Evolutionary conservation across 2,888 invertebrate species (phyloP).

Genomic region (Cylloceria caligata): DNA sequence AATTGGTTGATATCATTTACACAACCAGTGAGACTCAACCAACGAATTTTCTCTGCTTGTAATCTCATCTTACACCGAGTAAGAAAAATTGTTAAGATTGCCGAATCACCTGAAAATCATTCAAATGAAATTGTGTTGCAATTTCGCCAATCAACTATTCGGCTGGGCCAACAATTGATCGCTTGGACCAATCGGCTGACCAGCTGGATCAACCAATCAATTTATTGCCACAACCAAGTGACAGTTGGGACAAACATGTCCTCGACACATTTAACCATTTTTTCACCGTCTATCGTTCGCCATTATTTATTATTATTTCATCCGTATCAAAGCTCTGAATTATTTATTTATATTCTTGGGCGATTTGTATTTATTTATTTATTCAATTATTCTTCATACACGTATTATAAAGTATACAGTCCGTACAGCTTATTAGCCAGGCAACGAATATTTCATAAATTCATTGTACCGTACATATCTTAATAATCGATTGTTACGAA

Average conservation of each 20-base stretch:
- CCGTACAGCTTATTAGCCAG: conserved; percentile 67
- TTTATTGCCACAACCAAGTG: too few relatives aligned
- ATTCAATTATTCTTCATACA: conserved; percentile 9
- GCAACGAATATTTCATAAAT: conserved; percentile 43
- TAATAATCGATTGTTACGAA: neutral
- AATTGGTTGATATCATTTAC: too few relatives aligned
- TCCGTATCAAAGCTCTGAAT: neutral
- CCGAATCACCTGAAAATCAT: too few relatives aligned
- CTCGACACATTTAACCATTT: neutral
- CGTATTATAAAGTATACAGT: conserved; percentile 17
- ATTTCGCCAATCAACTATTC: too few relatives aligned
- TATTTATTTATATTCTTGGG: conserved; percentile 16
- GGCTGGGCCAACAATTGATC: too few relatives aligned
- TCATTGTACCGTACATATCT: neutral
- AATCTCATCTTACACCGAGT: too few relatives aligned
- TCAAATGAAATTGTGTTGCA: too few relatives aligned
- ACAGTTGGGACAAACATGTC: neutral
- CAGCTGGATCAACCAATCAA: too few relatives aligned
- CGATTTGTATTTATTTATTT: conserved; percentile 24
- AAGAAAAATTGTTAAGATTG: too few relatives aligned
- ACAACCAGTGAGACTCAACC: too few relatives aligned
- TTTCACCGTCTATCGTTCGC: neutral
- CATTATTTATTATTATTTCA: neutral
- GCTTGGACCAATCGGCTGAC: too few relatives aligned
- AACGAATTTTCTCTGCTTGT: too few relatives aligned